Evolutionary conservation across 30 jellyfish, hydroid and myxozoan species (phyloP).

Genomic region (Pseudorhiza aurosa): DNA sequence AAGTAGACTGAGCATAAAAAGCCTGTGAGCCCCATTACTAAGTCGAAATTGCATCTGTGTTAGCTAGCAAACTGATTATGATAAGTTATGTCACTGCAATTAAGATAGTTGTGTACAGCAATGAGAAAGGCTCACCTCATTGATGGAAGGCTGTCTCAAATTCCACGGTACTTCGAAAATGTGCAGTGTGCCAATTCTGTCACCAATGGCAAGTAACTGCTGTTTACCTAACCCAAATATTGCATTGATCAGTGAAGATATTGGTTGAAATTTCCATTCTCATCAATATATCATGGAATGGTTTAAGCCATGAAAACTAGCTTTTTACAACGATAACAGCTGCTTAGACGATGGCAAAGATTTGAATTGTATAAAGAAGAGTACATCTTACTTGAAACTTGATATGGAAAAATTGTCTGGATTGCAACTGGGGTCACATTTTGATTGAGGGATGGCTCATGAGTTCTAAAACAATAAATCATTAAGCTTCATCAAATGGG

Average conservation of each 20-base stretch:
- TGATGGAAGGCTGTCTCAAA: conserved; percentile 79
- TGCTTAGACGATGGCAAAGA: too few relatives aligned
- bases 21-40: background rate
- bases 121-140: conserved; percentile 63
- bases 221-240: conserved; percentile 56
- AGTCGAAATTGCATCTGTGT: too few relatives aligned
- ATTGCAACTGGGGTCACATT: conserved; percentile 80
- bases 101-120: background rate
- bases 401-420: conserved; percentile 74
- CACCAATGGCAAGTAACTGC: conserved; percentile 94
- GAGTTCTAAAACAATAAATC: conserved; percentile 75
- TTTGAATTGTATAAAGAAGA: too few relatives aligned
- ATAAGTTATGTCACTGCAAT: too few relatives aligned
- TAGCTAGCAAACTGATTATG: too few relatives aligned
- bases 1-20: background rate
- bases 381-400: conserved; percentile 80
- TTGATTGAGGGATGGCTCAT: conserved; percentile 87
- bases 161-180: conserved; percentile 94
- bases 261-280: background rate
- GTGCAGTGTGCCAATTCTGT: conserved; percentile 92
- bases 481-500: too few relatives aligned
- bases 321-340: background rate
- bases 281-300: too few relatives aligned
- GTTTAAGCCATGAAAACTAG: too few relatives aligned
- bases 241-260: background rate